Evolutionary conservation across 2,888 invertebrate genomes (phyloP).

Genomic region (Leptinotarsa juncta): DNA sequence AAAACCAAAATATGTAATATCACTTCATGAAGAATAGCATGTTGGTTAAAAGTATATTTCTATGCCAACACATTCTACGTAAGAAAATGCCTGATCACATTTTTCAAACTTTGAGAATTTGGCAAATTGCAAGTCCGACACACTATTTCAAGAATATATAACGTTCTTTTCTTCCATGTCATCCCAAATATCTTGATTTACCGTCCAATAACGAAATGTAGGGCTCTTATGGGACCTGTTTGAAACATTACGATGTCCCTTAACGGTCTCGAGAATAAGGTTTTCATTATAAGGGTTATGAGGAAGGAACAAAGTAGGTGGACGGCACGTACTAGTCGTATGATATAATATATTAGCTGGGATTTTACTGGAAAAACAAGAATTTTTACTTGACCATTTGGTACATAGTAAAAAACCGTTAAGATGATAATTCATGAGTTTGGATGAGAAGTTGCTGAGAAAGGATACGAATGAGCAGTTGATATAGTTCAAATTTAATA

Average conservation of each 20-base stretch:
- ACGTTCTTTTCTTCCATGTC: constrained; percentile 17
- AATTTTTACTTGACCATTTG: constrained; percentile 27
- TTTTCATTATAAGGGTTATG: constrained; percentile 25
- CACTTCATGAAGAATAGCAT: too few relatives aligned
- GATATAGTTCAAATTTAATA: too few relatives aligned
- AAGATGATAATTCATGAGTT: neutral
- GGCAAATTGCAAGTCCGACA: too few relatives aligned
- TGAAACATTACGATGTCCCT: constrained; percentile 37
- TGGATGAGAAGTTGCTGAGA: neutral
- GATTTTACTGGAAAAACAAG: constrained; percentile 23
- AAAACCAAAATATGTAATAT: neutral
- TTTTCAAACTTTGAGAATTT: neutral
- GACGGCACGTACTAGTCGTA: constrained; percentile 36
- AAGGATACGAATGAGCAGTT: neutral
- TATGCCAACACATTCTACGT: too few relatives aligned
- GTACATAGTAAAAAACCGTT: neutral
- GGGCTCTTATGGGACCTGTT: constrained; percentile 39
- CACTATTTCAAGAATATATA: neutral
- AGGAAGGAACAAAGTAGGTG: constrained; percentile 25
- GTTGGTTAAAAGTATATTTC: too few relatives aligned
- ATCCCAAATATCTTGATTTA: constrained; percentile 39
- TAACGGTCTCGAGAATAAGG: constrained; percentile 33
- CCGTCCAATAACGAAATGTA: constrained; percentile 38
- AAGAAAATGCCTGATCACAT: neutral
- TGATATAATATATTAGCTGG: constrained; percentile 38